Evolutionary conservation across 2,797 vertebrate species (phyloP).

Genomic region (Acipenser oxyrinchus): DNA sequence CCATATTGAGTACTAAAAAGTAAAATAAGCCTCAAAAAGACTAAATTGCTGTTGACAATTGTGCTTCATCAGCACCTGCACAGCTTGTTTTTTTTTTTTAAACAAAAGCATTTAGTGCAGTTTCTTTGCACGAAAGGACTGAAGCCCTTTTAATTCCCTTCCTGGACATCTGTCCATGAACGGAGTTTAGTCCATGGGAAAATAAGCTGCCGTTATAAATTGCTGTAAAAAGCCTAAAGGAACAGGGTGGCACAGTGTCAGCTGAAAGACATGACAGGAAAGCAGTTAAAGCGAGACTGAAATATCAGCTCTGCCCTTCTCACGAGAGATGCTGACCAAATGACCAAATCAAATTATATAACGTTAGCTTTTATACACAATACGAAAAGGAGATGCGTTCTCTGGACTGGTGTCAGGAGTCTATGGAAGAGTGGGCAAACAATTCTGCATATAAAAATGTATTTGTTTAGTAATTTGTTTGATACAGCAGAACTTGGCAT

Average conservation of each 20-base stretch:
- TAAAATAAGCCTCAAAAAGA: too few relatives aligned
- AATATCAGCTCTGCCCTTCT: not conserved
- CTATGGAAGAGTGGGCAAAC: too few relatives aligned
- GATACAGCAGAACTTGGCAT: too few relatives aligned
- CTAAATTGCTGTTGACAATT: not conserved
- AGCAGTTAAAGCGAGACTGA: not conserved
- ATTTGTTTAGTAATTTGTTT: too few relatives aligned
- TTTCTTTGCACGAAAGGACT: not conserved
- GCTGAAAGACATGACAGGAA: slow-evolving; percentile 1
- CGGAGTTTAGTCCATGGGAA: not conserved
- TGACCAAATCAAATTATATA: too few relatives aligned
- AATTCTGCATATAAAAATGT: too few relatives aligned
- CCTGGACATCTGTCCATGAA: slow-evolving; percentile 2
- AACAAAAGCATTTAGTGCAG: not conserved
- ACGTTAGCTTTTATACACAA: too few relatives aligned
- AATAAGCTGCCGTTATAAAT: not conserved
- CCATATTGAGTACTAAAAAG: too few relatives aligned
- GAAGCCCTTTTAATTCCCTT: not conserved
- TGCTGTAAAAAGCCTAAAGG: not conserved
- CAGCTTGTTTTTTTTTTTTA: not conserved
- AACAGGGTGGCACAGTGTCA: not conserved
- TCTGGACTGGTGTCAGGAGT: too few relatives aligned
- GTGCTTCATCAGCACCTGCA: not conserved
- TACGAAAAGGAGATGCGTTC: too few relatives aligned
- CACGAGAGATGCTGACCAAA: not conserved